Percentiles rank a stretch among this genome's conserved stretches.
Conservation (phyloP, 2,888 invertebrate genomes). For the Chloromyia formosa region DNA sequence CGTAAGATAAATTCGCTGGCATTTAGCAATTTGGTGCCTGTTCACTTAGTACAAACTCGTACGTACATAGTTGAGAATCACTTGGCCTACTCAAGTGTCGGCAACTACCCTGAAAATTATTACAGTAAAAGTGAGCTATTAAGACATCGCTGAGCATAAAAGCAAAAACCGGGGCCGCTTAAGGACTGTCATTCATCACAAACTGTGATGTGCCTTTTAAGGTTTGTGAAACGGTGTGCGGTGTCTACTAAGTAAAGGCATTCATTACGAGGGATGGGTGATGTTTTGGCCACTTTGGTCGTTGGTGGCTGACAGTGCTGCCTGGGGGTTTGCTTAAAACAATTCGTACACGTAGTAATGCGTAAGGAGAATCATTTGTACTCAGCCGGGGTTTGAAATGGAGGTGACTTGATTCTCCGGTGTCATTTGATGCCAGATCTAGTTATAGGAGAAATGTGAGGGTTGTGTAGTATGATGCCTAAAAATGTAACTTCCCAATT, state of each 20-base stretch:
- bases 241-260: constrained; percentile 20
- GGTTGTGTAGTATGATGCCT: too few species aligned
- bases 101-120: constrained; percentile 35
- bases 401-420: too few species aligned
- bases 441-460: too few species aligned
- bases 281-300: not conserved
- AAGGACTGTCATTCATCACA: constrained; percentile 42
- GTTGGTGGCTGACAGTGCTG: not conserved
- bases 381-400: too few species aligned
- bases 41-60: not conserved
- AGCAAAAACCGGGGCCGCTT: constrained; percentile 31
- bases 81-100: constrained; percentile 16
- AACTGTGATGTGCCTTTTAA: constrained; percentile 31
- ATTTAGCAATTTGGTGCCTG: constrained; percentile 36
- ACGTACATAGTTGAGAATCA: not conserved
- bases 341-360: not conserved
- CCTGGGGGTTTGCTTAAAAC: not conserved
- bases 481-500: too few species aligned
- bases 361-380: not conserved
- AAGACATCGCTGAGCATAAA: constrained; percentile 37
- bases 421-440: too few species aligned
- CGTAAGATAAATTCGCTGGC: constrained; percentile 37
- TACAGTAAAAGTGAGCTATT: constrained; percentile 42
- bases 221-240: not conserved
- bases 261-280: constrained; percentile 7